Evolutionary conservation across 1,140 invertebrate genomes (phyloP).

Genomic region (Drosophila mojavensis): DNA sequence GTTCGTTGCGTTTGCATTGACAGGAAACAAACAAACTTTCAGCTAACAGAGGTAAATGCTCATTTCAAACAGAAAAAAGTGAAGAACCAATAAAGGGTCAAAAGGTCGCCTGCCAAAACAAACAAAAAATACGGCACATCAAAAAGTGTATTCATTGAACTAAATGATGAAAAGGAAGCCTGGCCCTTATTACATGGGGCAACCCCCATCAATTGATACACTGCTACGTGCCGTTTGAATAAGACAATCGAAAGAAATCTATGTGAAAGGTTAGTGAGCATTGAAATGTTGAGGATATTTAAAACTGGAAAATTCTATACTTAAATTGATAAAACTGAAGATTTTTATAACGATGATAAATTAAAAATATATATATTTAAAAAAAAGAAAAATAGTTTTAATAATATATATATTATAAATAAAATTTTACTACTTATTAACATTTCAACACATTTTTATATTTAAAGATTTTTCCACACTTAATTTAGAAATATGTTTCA

Average conservation of each 20-base stretch:
- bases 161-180: slow-evolving; percentile 25
- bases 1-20: slow-evolving; percentile 58
- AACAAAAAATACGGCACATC: slow-evolving; percentile 44
- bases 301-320: too few species aligned
- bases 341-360: too few species aligned
- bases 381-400: too few species aligned
- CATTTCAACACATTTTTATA: too few species aligned
- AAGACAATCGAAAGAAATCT: neutral
- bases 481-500: too few species aligned
- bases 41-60: slow-evolving; percentile 36
- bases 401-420: too few species aligned
- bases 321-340: too few species aligned
- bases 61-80: slow-evolving; percentile 11
- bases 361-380: too few species aligned
- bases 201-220: neutral
- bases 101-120: slow-evolving; percentile 47
- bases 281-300: too few species aligned
- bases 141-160: slow-evolving; percentile 15
- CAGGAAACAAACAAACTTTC: slow-evolving; percentile 67
- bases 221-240: neutral
- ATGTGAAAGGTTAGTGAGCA: too few species aligned
- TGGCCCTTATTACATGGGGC: neutral
- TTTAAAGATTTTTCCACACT: too few species aligned
- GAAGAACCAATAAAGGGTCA: slow-evolving; percentile 52
- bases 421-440: too few species aligned